These are phyloP conservation scores for Muscina levida DNA, from an alignment of 2,888 invertebrate species.

Conservation along the genomic window DNA sequence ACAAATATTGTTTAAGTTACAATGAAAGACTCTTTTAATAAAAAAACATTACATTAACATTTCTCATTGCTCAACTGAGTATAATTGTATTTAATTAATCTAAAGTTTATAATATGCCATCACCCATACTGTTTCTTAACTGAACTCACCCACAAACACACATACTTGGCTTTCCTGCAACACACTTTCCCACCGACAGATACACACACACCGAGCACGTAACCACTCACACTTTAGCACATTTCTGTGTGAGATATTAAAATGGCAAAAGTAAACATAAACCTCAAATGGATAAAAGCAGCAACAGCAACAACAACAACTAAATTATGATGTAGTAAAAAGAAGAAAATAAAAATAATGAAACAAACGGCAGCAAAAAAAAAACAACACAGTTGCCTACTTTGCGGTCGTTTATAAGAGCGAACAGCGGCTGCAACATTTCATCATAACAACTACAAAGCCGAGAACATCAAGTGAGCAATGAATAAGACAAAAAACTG, in stretches of 20 bases:
- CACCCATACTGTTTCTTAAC: not conserved
- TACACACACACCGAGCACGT: slow-evolving; percentile 13
- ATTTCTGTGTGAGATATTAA: slow-evolving; percentile 49
- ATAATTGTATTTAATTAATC: too few relatives aligned
- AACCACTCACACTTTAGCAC: slow-evolving; percentile 41
- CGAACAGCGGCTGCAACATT: slow-evolving; percentile 30
- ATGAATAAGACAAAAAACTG: slow-evolving; percentile 34
- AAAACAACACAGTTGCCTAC: slow-evolving; percentile 63
- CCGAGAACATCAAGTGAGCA: slow-evolving; percentile 1
- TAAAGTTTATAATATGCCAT: not conserved
- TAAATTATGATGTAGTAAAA: slow-evolving; percentile 33
- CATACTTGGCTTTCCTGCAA: not conserved
- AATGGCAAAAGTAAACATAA: slow-evolving; percentile 58
- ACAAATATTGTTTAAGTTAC: too few relatives aligned
- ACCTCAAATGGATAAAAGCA: slow-evolving; percentile 53
- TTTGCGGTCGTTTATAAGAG: slow-evolving; percentile 66
- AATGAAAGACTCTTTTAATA: too few relatives aligned
- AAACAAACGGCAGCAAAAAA: slow-evolving; percentile 17
- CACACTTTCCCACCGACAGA: not conserved
- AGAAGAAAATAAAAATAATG: slow-evolving; percentile 30
- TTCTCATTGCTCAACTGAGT: too few relatives aligned
- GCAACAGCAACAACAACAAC: slow-evolving; percentile 34
- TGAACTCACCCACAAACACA: not conserved
- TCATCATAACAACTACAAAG: slow-evolving; percentile 9
- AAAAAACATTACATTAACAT: too few relatives aligned